Evolutionary conservation across 2,888 invertebrate genomes (phyloP), one percentile per base, ranked within the genome.

Genomic region (Lucinisca nassula): DNA sequence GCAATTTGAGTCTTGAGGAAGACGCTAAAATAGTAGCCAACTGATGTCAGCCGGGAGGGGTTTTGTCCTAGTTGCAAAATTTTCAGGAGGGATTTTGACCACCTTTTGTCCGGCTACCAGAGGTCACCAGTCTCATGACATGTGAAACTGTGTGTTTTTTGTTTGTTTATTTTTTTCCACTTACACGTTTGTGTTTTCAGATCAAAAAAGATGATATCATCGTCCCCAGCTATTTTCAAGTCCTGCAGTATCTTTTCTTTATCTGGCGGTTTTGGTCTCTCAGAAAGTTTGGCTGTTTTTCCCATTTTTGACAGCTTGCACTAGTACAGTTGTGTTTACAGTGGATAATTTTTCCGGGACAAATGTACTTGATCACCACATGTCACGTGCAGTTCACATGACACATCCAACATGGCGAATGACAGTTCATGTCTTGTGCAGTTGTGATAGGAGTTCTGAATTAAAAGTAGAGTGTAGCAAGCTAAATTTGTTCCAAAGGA

Each of bases 181-280:
- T 67, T 67, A 67, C 67, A 67, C 1, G 67, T 35, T 35, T 67
- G 67, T 6, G 17, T 75, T 55, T 67, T 30, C 0, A 61, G 12
- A 17, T 82, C 73, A 14, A 70, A 49, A 55, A 85, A 90, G 27
- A 90, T 82, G 1, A 88, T 67, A 72, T 90, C 90, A 30, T 61
- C 61, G 12, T 51, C 55, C 6, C 75, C 38, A 27, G 85, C 90
- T 14, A 55, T 76, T 21, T 74, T 67, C 6, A 90, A 30, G 55
- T 90, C 90, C n/a, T 74, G 81, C 12, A 73, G 6, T 24, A 90
- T 90, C 61, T 88, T 81, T 61, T 82, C 79, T 72, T 70, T 61
- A 21, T 49, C 85, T 73, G 90, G 90, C n/a, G 85, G 81, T 73
- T 88, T 90, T 14, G 90, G 90, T 67, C 85, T 83, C 17, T 90